phyloP scores from a whole-genome alignment of 2,888 invertebrate species.

The Celastrina argiolus region DNA sequence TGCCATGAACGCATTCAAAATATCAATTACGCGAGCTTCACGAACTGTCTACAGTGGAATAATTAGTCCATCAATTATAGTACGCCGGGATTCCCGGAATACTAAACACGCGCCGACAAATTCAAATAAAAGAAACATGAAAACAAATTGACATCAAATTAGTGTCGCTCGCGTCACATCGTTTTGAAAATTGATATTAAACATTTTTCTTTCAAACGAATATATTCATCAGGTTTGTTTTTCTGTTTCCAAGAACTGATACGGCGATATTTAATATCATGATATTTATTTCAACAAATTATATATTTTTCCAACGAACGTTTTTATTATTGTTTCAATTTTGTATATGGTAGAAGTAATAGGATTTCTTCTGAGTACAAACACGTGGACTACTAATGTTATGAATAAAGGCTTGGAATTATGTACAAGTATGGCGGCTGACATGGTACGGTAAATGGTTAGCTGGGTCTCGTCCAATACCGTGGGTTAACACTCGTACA shows the following conservation, averaged over 20 bases:
- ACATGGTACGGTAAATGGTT: too few relatives aligned
- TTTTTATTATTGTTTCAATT: too few relatives aligned
- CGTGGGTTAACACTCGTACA: too few relatives aligned
- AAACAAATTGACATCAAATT: background rate
- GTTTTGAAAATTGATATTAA: background rate
- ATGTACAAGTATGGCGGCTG: too few relatives aligned
- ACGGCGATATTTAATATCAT: background rate
- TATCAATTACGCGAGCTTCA: background rate
- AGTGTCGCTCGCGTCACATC: background rate
- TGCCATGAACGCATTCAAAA: background rate
- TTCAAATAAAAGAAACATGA: background rate
- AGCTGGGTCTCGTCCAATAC: too few relatives aligned
- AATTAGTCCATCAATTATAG: background rate
- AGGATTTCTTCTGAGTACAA: too few relatives aligned
- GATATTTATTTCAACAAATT: too few relatives aligned
- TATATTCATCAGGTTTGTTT: background rate
- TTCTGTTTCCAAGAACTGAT: background rate
- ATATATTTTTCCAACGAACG: too few relatives aligned
- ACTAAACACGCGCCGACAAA: background rate
- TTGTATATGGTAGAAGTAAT: too few relatives aligned
- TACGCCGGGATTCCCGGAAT: background rate
- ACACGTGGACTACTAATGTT: too few relatives aligned
- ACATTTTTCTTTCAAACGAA: background rate
- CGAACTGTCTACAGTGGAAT: background rate
- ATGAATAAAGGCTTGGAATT: too few relatives aligned